These are phyloP conservation scores for Acanthoscelides obtectus DNA, from an alignment of 2,888 invertebrate genomes.

Conservation along the genomic window DNA sequence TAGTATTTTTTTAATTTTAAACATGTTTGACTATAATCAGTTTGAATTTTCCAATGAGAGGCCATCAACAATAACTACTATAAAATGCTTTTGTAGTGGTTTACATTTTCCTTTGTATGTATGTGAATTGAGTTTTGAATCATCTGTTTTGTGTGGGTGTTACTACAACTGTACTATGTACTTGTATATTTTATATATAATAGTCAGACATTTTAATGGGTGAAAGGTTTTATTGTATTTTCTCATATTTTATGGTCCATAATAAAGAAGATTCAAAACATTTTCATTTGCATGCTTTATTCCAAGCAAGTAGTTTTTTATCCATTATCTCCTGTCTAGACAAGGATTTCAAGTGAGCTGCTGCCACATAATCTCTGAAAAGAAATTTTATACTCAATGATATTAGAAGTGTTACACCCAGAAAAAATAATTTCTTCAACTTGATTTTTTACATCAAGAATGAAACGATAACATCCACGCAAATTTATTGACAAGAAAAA, in stretches of 20 bases:
- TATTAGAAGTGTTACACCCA: too few relatives aligned
- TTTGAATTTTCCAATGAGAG: too few relatives aligned
- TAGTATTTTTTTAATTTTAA: too few relatives aligned
- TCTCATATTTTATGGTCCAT: slow-evolving; percentile 4
- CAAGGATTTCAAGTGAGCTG: slow-evolving; percentile 69
- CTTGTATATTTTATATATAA: not conserved
- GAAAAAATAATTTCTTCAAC: too few relatives aligned
- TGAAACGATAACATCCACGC: too few relatives aligned
- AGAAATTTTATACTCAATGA: too few relatives aligned
- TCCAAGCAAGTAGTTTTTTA: slow-evolving; percentile 35
- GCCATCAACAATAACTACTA: too few relatives aligned
- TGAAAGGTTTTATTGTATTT: not conserved
- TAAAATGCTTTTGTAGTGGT: too few relatives aligned
- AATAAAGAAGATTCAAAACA: slow-evolving; percentile 19
- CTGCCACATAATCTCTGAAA: slow-evolving; percentile 67
- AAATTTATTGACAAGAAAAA: too few relatives aligned
- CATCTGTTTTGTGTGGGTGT: not conserved
- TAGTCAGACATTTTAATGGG: not conserved
- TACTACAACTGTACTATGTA: not conserved
- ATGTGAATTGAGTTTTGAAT: not conserved
- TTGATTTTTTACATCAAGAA: too few relatives aligned
- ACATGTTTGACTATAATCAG: too few relatives aligned
- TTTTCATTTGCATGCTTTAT: slow-evolving; percentile 22
- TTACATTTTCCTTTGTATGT: not conserved
- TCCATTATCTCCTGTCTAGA: slow-evolving; percentile 54